Evolutionary conservation across 2,888 invertebrate species (phyloP), one percentile per base, ranked within the genome.

Genomic region (Ernsta delagoae): DNA sequence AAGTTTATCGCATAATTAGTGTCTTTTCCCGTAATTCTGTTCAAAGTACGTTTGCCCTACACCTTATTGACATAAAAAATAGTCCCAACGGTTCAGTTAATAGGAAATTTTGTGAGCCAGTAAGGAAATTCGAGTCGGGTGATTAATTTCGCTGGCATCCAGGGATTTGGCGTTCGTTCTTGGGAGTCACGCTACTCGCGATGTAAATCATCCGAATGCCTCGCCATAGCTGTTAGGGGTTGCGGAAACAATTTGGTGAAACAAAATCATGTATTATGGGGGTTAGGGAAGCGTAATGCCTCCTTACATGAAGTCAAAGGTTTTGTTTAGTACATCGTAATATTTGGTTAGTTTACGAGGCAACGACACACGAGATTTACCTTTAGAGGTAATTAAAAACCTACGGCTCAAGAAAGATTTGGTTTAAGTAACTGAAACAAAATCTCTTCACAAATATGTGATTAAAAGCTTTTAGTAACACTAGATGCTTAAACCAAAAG

Each of bases 91-190:
- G 78, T 77, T 77, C 75, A 75, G 78, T 78, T 79, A 73, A 77
- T 77, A 78, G 78, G 75, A 78, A 79, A 82, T 82, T 83, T 82
- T 76, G 80, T 81, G 79, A 77, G 73, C 75, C 76, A 75, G 79
- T 78, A 82, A 82, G 80, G 78, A 81, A 79, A 82, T 80, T 78
- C 79, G 75, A 78, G 79, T 76, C 75, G 77, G 79, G 81, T 86
- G 85, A 88, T 88, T 89, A 88, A 89, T 89, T 88, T 85, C 76
- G 77, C 78, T 75, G 81, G 83, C 85, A 86, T 87, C 85, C 83
- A 82, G 81, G 83, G 85, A 87, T 83, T 85, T 83, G 78, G 80
- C 74, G 77, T 82, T 79, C 82, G 82, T 82, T 82, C 80, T 79
- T 79, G 79, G 79, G 73, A 87, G 87, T 85, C 87, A 88, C 87